Conservation (phyloP, 2,888 invertebrate genomes). For the Oligia fasciuncula region DNA sequence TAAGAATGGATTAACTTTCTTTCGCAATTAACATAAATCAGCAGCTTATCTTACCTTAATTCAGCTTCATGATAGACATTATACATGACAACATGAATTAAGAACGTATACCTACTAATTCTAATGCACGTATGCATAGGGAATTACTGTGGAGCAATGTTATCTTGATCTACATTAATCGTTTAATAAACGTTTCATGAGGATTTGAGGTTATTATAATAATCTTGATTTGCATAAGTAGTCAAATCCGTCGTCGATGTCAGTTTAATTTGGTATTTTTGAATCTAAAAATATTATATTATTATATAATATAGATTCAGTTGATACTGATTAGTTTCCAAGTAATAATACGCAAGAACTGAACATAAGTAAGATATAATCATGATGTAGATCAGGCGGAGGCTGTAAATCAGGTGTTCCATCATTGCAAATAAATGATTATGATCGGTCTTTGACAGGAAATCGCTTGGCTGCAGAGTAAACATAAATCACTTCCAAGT, state of each 20-base stretch:
- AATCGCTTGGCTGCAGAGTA: neutral
- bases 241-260: neutral
- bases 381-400: no score
- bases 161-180: constrained; percentile 21
- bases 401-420: neutral
- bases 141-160: constrained; percentile 4
- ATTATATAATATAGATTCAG: neutral
- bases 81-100: constrained; percentile 11
- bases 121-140: neutral
- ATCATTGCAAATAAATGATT: neutral
- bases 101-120: neutral
- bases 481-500: neutral
- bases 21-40: constrained; percentile 15
- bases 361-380: neutral
- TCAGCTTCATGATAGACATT: neutral
- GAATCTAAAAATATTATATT: no score
- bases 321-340: constrained; percentile 9
- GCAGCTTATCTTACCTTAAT: constrained; percentile 4
- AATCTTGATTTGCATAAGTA: constrained; percentile 20
- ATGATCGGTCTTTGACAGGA: neutral
- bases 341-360: neutral
- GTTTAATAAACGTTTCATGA: neutral
- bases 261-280: neutral
- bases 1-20: constrained; percentile 22
- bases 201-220: constrained; percentile 34